Conservation (phyloP, 2,797 vertebrate species). For the Peromyscus nudipes region DNA sequence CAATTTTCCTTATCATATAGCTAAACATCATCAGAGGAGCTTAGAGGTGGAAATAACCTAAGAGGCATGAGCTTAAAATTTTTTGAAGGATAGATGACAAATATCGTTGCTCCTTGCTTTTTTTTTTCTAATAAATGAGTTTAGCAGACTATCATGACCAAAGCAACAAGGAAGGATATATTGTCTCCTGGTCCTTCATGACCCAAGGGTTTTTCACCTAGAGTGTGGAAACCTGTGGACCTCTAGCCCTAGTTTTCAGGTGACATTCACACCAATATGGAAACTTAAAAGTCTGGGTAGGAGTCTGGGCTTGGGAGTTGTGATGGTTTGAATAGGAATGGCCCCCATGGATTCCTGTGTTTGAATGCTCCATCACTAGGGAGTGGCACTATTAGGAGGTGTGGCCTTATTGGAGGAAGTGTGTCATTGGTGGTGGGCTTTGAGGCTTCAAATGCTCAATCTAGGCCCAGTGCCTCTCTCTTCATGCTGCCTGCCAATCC, state of each 20-base stretch:
- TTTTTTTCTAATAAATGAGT: not conserved
- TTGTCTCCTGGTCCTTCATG: too few relatives aligned
- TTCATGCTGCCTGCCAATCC: not conserved
- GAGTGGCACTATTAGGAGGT: not conserved
- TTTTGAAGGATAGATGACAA: not conserved
- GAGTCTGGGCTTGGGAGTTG: not conserved
- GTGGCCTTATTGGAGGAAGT: not conserved
- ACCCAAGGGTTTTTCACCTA: accelerated
- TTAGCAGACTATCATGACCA: not conserved
- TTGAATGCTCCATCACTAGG: not conserved
- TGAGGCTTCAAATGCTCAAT: too few relatives aligned
- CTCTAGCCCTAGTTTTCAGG: not conserved
- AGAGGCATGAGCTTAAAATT: accelerated
- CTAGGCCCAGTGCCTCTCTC: not conserved
- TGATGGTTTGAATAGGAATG: not conserved
- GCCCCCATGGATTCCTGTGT: not conserved
- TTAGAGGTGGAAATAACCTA: accelerated
- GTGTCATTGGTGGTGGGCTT: not conserved
- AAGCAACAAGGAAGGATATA: not conserved
- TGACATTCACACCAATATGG: too few relatives aligned
- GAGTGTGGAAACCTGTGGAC: not conserved
- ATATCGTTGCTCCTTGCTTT: not conserved
- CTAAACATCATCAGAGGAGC: not conserved
- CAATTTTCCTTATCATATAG: not conserved
- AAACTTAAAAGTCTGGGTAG: too few relatives aligned